phyloP scores from a whole-genome alignment of 2,888 invertebrate species.

The Sturmia bella region DNA sequence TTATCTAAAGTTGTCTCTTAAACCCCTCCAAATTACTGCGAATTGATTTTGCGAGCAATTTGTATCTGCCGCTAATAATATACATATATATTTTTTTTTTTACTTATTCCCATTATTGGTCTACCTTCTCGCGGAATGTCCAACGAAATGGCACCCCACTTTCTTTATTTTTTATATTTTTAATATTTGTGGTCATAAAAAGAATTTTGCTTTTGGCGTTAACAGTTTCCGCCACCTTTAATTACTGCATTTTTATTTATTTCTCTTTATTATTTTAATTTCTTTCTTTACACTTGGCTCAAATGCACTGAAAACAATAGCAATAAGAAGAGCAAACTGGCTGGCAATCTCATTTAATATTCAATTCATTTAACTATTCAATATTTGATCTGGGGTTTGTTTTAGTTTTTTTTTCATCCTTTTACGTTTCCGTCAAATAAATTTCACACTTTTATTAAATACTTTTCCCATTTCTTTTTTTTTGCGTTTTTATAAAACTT shows the following conservation, averaged over 20 bases:
- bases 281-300: conserved; percentile 30
- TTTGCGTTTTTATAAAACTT: conserved; percentile 12
- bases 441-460: conserved; percentile 70
- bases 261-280: conserved; percentile 35
- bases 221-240: conserved; percentile 16
- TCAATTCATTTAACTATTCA: conserved; percentile 65
- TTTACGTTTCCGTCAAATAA: conserved; percentile 55
- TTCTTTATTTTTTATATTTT: too few relatives aligned
- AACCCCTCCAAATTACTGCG: too few relatives aligned
- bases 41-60: too few relatives aligned
- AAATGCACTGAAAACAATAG: background rate
- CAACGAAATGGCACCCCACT: too few relatives aligned
- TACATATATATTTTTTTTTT: too few relatives aligned
- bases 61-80: too few relatives aligned
- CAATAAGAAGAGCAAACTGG: background rate
- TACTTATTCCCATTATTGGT: too few relatives aligned
- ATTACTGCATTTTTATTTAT: conserved; percentile 29
- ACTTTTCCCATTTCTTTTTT: conserved; percentile 21
- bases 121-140: too few relatives aligned
- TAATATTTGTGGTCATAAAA: background rate
- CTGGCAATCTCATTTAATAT: conserved; percentile 67
- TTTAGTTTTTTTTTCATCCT: conserved; percentile 6
- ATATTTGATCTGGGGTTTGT: conserved; percentile 56
- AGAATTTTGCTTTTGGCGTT: background rate
- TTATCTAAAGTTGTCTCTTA: too few relatives aligned